Base-by-base conservation (phyloP, 2,888 invertebrate species). In the Oscheius sp. region DNA sequence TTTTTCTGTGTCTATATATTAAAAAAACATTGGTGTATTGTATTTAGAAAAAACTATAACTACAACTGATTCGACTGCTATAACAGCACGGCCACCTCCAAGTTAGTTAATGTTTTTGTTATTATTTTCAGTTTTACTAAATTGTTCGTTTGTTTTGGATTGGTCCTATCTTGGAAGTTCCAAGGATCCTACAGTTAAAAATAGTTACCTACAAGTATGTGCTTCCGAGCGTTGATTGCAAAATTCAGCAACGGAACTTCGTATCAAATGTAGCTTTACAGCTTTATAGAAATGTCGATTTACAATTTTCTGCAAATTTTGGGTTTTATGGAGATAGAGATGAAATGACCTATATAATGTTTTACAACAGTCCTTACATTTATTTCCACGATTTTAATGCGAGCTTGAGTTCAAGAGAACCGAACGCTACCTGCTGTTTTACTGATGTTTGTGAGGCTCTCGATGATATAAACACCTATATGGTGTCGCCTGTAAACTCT, bases 81-180 rank as follows among this genome's bases (percentile, higher is more conserved):
- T 12, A 41, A 20, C 4, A 41, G 20, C 41, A 12, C 20, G 22
- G 12, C 24, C 24, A 22, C 8, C 47, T 4, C 22, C 47, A 22
- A 2, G 47, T 47, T 24, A 47, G 47, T 36, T 14, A 17, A 44
- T 14, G 17, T 14, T 17, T 14, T 17, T 14, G 5, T 17, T 8
- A 28, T 14, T 9, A 14, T 12, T 54, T 54, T 54, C 51, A 54
- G 54, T 20, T 2, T n/a, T 20, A 8, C n/a, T 54, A 4, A 54
- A 33, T 1, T 54, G 54, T 36, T 28, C 24, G 54, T 54, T 54
- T 17, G 22, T 54, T n/a, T 22, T 54, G 6, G 54, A 54, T 33
- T 54, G 54, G 54, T 5, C 12, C 54, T 54, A 54, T 17, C 20
- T 54, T 14, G 54, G 54, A 54, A 30, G 33, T 6, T 54, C 1